Evolutionary conservation across 2,113 vertebrate genomes (phyloP), one percentile per base, ranked within the genome.

Genomic region (Oryzias woworae): DNA sequence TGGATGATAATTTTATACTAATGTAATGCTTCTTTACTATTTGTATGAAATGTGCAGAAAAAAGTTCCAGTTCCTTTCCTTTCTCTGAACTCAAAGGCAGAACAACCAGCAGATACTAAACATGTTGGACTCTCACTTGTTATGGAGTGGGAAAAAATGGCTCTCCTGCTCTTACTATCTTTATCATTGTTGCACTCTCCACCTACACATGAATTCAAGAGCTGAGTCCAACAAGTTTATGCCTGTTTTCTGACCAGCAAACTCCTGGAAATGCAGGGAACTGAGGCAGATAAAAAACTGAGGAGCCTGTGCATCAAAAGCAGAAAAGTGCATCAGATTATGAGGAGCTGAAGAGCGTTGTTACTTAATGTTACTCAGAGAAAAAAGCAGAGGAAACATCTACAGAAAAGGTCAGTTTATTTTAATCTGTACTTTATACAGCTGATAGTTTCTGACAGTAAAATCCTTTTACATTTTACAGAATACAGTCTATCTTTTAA

Each of bases 171-270:
- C 82, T 70, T 70, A 71, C 84, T 88, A 86, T 86, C 84, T 88
- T 86, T 88, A 88, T 86, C 86, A 16, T 77, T 26, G 69, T 62
- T 85, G 86, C 82, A 50, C 84, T 78, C 78, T 68, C 86, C 86
- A 71, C 86, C 86, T 73, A 88, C 86, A 88, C 84, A 73, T 17
- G 26, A 14, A 69, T 72, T 77, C 81, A 20, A 42, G 70, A 78
- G 79, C 81, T 50, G 58, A 73, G 68, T 75, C 61, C 71, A 74
- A 77, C 82, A 80, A 47, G 71, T 78, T 78, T 53, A 3, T 45
- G 63, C 83, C 75, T 78, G 71, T 69, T 75, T 66, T 76, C 69
- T 71, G 59, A 57, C 75, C 4, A 56, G 47, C 18, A 47, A 18
- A 61, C 67, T 44, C 53, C 49, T 73, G 71, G 52, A 61, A 52